Base-by-base conservation (phyloP, 30 jellyfish, hydroid and myxozoan species). In the Sanderia malayensis region DNA sequence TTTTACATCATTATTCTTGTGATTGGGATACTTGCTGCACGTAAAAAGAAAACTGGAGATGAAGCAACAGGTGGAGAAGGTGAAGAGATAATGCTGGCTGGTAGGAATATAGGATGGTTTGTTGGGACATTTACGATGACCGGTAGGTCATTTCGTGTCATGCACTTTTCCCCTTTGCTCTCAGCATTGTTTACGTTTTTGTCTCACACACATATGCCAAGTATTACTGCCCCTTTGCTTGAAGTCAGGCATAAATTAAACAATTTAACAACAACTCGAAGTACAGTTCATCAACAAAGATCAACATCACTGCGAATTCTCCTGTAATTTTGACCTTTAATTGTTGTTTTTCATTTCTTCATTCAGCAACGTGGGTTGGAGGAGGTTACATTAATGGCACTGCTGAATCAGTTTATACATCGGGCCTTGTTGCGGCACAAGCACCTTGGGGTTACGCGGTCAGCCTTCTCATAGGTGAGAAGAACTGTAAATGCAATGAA, bases 111-210 rank as follows among this genome's bases (percentile, higher is more conserved):
- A 32, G 98, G 98, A 13, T 70, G 75, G 41, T 73, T 92, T 44
- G 96, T 92, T n/a, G 98, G 96, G n/a, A 71, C 96, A 10, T 84
- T 73, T 47, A 77, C 98, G 15, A 92, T 92, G 98, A 92, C 98
- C 28, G 98, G 98, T 92, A 58, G 15, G n/a, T n/a, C n/a, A n/a
- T n/a, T n/a, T n/a, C n/a, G n/a, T n/a, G n/a, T n/a, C n/a, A n/a
- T n/a, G n/a, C n/a, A n/a, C n/a, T n/a, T n/a, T n/a, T n/a, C n/a
- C n/a, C n/a, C n/a, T n/a, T n/a, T n/a, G n/a, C n/a, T n/a, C n/a
- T n/a, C n/a, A n/a, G n/a, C n/a, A n/a, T n/a, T n/a, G n/a, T n/a
- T n/a, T n/a, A n/a, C n/a, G n/a, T n/a, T n/a, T n/a, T n/a, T n/a
- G n/a, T n/a, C n/a, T n/a, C n/a, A n/a, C n/a, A n/a, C n/a, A n/a